Conservation (phyloP, 2,888 invertebrate genomes). For the Gymnosoma rotundatum region DNA sequence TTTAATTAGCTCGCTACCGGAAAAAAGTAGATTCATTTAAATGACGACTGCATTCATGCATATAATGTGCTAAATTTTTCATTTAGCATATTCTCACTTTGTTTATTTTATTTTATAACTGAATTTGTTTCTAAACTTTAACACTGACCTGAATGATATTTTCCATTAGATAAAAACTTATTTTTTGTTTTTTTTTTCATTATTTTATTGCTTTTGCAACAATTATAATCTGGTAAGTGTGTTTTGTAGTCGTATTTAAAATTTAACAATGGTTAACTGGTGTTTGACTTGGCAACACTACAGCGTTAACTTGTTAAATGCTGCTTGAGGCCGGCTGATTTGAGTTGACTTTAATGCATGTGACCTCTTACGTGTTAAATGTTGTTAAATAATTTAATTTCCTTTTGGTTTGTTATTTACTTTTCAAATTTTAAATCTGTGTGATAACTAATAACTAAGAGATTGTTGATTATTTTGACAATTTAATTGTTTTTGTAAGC, state of each 20-base stretch:
- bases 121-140: slow-evolving; percentile 64
- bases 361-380: slow-evolving; percentile 64
- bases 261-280: slow-evolving; percentile 43
- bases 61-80: neutral
- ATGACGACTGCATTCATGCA: neutral
- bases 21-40: no score
- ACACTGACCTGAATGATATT: slow-evolving; percentile 69
- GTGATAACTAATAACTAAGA: slow-evolving; percentile 8
- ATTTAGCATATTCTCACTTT: slow-evolving; percentile 30
- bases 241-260: slow-evolving; percentile 17
- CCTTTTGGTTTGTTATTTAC: slow-evolving; percentile 47
- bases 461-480: slow-evolving; percentile 41
- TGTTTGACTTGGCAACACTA: slow-evolving; percentile 36
- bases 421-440: slow-evolving; percentile 42
- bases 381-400: slow-evolving; percentile 62
- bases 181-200: slow-evolving; percentile 9
- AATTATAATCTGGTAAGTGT: slow-evolving; percentile 58
- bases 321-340: slow-evolving; percentile 26
- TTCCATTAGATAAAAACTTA: slow-evolving; percentile 54
- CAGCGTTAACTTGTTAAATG: slow-evolving; percentile 45
- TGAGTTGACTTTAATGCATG: slow-evolving; percentile 54
- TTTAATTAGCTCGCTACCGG: no score
- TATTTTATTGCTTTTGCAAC: slow-evolving; percentile 12
- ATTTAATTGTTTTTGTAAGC: slow-evolving; percentile 46
- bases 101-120: slow-evolving; percentile 28